Conservation (phyloP, 2,113 vertebrate species). For the Hemicordylus capensis region DNA sequence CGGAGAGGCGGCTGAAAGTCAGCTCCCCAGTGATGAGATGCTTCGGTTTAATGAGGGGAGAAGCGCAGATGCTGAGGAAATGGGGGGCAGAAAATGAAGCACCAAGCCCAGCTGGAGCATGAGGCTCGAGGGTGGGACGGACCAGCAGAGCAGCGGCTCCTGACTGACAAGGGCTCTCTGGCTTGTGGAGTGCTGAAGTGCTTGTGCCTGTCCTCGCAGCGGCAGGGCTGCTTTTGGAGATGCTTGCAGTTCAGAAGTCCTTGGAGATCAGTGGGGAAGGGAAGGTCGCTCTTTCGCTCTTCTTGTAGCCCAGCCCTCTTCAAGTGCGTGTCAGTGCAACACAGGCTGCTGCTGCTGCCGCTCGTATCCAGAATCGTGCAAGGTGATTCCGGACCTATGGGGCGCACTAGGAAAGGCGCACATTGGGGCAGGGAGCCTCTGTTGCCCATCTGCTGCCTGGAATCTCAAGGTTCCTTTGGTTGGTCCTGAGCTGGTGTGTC, state of each 20-base stretch:
- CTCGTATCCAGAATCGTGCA: too few species aligned
- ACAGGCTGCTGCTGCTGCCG: neutral
- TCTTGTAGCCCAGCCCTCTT: neutral
- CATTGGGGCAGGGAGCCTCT: neutral
- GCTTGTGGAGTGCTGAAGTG: accelerated
- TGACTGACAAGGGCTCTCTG: constrained; percentile 65
- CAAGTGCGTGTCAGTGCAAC: neutral
- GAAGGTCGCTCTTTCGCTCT: neutral
- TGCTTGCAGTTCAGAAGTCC: neutral
- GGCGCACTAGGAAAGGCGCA: neutral
- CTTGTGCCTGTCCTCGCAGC: neutral
- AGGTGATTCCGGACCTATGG: neutral
- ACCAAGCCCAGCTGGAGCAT: neutral
- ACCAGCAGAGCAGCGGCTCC: too few species aligned
- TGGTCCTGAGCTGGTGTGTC: too few species aligned
- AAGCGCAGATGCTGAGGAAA: neutral
- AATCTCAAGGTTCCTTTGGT: neutral
- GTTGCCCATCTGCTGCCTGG: neutral
- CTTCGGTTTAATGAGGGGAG: neutral
- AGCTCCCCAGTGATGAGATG: too few species aligned
- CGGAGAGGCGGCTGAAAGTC: neutral
- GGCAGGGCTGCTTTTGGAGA: neutral
- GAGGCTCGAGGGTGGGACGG: accelerated
- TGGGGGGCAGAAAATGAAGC: accelerated
- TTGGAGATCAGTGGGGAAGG: neutral